phyloP scores from a whole-genome alignment of 1,140 invertebrate species.

The Temnothorax nylanderi region DNA sequence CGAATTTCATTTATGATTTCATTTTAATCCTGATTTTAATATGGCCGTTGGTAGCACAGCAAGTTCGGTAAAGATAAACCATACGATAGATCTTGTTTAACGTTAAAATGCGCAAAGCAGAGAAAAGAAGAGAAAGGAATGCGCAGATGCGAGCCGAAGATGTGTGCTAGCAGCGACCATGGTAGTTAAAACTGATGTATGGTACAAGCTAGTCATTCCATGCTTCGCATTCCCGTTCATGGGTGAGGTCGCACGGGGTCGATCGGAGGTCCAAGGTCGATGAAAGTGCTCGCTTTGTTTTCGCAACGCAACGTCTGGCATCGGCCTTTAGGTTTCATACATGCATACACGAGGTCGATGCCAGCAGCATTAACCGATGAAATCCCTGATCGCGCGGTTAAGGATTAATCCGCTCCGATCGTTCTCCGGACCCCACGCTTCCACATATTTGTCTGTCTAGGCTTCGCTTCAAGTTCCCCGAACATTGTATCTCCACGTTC shows the following conservation, averaged over 20 bases:
- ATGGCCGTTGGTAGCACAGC: slow-evolving; percentile 40
- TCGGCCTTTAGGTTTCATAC: slow-evolving; percentile 22
- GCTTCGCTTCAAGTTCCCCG: slow-evolving; percentile 64
- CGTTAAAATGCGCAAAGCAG: neutral
- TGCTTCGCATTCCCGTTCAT: slow-evolving; percentile 81
- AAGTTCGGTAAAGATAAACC: slow-evolving; percentile 1
- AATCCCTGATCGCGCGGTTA: slow-evolving; percentile 55
- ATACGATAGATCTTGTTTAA: slow-evolving; percentile 13
- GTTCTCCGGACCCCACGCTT: slow-evolving; percentile 68
- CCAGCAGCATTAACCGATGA: slow-evolving; percentile 41
- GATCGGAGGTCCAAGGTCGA: slow-evolving; percentile 73
- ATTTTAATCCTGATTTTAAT: slow-evolving; percentile 59
- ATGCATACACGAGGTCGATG: slow-evolving; percentile 21
- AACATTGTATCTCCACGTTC: neutral
- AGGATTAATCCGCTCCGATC: slow-evolving; percentile 64
- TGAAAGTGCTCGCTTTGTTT: slow-evolving; percentile 42
- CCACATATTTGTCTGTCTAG: slow-evolving; percentile 68
- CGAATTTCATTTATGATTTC: slow-evolving; percentile 73
- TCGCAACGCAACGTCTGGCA: slow-evolving; percentile 42
- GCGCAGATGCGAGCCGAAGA: slow-evolving; percentile 27
- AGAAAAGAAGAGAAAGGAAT: slow-evolving; percentile 28
- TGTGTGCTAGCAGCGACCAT: slow-evolving; percentile 63
- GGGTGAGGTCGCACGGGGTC: slow-evolving; percentile 73
- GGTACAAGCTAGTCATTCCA: slow-evolving; percentile 81
- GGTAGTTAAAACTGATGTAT: slow-evolving; percentile 69